phyloP scores from a whole-genome alignment of 2,113 vertebrate species.

The Lamprotornis superbus region DNA sequence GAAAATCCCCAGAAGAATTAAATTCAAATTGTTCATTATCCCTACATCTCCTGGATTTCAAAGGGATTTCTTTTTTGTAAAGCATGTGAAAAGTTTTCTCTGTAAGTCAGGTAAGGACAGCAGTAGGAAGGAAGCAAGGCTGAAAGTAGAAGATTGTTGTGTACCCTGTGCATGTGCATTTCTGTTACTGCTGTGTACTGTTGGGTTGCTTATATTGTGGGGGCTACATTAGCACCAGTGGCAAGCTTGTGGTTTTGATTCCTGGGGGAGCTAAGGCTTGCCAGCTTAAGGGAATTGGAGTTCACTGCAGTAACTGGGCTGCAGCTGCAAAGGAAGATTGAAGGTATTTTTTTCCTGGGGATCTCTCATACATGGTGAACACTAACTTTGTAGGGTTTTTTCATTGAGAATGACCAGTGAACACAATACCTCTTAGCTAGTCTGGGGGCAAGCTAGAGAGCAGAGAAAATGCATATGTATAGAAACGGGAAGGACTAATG shows the following conservation, averaged over 20 bases:
- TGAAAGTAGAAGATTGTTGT: neutral
- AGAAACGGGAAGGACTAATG: neutral
- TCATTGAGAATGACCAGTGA: neutral
- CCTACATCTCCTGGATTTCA: neutral
- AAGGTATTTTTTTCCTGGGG: neutral
- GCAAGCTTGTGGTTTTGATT: neutral
- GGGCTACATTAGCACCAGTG: neutral
- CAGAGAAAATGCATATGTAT: neutral
- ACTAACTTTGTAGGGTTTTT: neutral
- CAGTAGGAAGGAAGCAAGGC: neutral
- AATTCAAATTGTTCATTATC: neutral
- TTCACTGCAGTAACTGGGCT: neutral
- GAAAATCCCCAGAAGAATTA: neutral
- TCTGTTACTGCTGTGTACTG: neutral
- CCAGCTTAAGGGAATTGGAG: neutral
- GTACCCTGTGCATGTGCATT: neutral
- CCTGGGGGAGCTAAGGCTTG: neutral
- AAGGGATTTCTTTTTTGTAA: neutral
- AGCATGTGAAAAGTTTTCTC: neutral
- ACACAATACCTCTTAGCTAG: neutral
- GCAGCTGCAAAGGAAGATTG: neutral
- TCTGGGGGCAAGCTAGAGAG: neutral
- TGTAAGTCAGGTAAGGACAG: neutral
- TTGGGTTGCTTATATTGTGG: neutral
- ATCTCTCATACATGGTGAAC: fast-evolving